Evolutionary conservation across 2,888 invertebrate species (phyloP), one percentile per base, ranked within the genome.

Genomic region (Euplagia quadripunctaria): DNA sequence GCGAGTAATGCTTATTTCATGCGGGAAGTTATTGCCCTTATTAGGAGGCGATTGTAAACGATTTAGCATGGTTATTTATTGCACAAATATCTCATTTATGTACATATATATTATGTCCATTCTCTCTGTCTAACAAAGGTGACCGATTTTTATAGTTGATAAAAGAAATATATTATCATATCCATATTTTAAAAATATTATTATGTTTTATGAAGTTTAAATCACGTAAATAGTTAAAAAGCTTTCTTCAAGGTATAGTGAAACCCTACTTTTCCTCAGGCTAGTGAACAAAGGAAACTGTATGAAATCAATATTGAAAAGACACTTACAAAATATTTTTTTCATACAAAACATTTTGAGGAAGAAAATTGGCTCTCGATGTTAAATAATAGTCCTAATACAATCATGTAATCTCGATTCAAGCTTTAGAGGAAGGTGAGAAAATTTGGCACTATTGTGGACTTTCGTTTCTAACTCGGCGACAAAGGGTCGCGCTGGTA

Each of bases 1-100:
- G 85, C 84, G 87, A 89, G 88, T 92, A 92, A 93, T 92, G 89
- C 85, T 86, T 89, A 89, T 92, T 92, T 93, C 92, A 93, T 92
- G 89, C 89, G 89, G 86, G 88, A 90, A 89, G 87, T 92, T 93
- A 92, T 93, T 91, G 89, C 86, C 87, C 88, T 91, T 91, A 93
- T 94, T 92, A 91, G 88, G 84, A 85, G 84, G 85, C 90, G 88
- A 90, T 89, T 91, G 90, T 90, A 81, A 86, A 86, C 87, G 84
- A 87, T 89, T 89, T 85, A 82, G 86, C 86, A 86, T 83, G 83
- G 83, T 87, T 86, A 90, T 90, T 90, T 89, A 89, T 88, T 76
- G 86, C 77, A 78, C 83, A 76, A 74, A 82, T 85, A 79, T 70
- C 73, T 76, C 58, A 77, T 79, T 80, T 76, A 73, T 68, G 58